These are phyloP conservation scores for Elgaria multicarinata DNA, from an alignment of 2,113 vertebrate genomes.

Conservation along the genomic window DNA sequence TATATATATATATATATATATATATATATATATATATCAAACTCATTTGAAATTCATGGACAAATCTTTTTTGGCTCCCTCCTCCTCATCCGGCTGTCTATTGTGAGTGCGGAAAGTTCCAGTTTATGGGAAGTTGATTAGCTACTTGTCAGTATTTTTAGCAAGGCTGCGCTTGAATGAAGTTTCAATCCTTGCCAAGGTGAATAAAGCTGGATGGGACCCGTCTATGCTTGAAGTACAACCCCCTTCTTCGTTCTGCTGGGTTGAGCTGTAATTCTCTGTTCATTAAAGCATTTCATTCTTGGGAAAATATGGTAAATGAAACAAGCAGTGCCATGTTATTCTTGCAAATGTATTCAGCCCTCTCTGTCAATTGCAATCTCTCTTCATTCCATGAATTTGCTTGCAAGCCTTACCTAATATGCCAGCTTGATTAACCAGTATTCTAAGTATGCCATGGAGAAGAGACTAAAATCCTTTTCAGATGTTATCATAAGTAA, in stretches of 20 bases:
- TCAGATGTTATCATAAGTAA: not conserved
- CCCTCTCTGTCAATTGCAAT: conserved; percentile 53
- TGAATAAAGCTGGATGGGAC: conserved; percentile 68
- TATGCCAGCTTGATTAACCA: not conserved
- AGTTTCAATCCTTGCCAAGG: conserved; percentile 59
- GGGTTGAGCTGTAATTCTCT: conserved; percentile 65
- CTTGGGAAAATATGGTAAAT: conserved; percentile 69
- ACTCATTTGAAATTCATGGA: conserved; percentile 72
- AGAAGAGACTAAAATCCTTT: not conserved
- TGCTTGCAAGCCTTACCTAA: not conserved
- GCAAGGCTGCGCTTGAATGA: conserved; percentile 65
- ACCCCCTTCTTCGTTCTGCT: conserved; percentile 49
- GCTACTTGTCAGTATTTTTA: conserved; percentile 71
- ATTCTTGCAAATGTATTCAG: conserved; percentile 51
- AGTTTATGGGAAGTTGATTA: conserved; percentile 69
- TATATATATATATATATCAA: conserved; percentile 70
- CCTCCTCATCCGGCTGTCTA: conserved; percentile 60
- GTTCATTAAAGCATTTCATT: conserved; percentile 75
- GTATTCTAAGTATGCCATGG: not conserved
- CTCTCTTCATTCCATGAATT: conserved; percentile 52
- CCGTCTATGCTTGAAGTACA: conserved; percentile 20
- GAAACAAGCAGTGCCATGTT: conserved; percentile 53
- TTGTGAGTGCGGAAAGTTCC: conserved; percentile 71
- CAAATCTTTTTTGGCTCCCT: conserved; percentile 61
- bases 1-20: conserved; percentile 66